phyloP scores from a whole-genome alignment of 2,888 invertebrate genomes.

The Meiosimyza platycephala region DNA sequence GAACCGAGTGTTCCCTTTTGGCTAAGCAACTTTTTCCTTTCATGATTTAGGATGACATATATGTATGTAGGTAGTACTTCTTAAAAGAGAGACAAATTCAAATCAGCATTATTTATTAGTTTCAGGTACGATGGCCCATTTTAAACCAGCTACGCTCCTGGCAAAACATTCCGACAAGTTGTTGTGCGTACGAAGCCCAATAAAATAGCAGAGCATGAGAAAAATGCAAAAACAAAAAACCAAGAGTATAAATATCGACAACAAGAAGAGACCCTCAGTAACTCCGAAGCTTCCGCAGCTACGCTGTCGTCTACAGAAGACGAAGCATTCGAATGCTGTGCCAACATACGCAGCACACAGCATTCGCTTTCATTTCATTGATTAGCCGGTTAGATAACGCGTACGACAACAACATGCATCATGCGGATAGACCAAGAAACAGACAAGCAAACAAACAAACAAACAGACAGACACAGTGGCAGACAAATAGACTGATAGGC shows the following conservation, averaged over 20 bases:
- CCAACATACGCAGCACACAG: neutral
- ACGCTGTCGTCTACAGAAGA: constrained; percentile 17
- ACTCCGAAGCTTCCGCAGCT: constrained; percentile 14
- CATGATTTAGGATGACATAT: too few relatives aligned
- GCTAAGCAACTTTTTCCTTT: too few relatives aligned
- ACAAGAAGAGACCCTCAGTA: neutral
- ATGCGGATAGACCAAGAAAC: neutral
- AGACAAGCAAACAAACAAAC: neutral
- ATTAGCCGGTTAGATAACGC: constrained; percentile 9
- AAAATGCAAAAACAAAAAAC: constrained; percentile 25
- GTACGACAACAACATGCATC: neutral
- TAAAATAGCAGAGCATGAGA: constrained; percentile 34
- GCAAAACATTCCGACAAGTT: constrained; percentile 48
- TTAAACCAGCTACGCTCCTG: constrained; percentile 21
- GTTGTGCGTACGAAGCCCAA: constrained; percentile 47
- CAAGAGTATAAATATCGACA: constrained; percentile 33
- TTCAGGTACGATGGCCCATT: neutral
- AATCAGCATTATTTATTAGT: too few relatives aligned
- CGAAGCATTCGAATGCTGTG: constrained; percentile 12
- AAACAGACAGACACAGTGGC: constrained; percentile 1
- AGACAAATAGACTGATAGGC: constrained; percentile 5
- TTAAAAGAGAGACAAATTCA: too few relatives aligned
- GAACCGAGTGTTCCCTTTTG: too few relatives aligned
- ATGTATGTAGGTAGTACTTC: too few relatives aligned
- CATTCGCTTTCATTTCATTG: constrained; percentile 29